A percentile compares a stretch with the other conserved stretches of the same genome.
These are phyloP conservation scores for Drosophila obscura DNA, from an alignment of 1,140 invertebrate genomes.

Conservation along the genomic window DNA sequence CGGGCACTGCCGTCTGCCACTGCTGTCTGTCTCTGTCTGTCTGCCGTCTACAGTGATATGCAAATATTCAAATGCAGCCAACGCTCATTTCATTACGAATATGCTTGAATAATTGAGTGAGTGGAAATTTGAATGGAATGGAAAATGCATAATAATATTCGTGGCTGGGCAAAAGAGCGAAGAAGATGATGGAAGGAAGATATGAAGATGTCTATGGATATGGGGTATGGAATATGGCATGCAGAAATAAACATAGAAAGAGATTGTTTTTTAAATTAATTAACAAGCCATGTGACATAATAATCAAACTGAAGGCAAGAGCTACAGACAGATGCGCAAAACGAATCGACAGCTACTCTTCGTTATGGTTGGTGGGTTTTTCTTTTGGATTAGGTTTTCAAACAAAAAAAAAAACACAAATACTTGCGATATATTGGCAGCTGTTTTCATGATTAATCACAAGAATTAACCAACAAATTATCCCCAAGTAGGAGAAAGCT, in stretches of 20 bases:
- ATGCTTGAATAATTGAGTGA: slow-evolving; percentile 63
- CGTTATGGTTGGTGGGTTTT: too few relatives aligned
- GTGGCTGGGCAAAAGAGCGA: slow-evolving; percentile 23
- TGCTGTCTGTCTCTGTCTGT: too few relatives aligned
- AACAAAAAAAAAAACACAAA: too few relatives aligned
- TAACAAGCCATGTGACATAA: slow-evolving; percentile 76
- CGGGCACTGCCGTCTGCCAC: too few relatives aligned
- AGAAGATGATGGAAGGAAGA: slow-evolving; percentile 35
- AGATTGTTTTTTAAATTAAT: slow-evolving; percentile 65
- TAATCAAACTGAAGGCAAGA: slow-evolving; percentile 45
- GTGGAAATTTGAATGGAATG: slow-evolving; percentile 62
- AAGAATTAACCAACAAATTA: too few relatives aligned
- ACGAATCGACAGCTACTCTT: slow-evolving; percentile 14
- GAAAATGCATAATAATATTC: slow-evolving; percentile 45
- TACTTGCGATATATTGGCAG: not conserved
- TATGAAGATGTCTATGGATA: slow-evolving; percentile 25
- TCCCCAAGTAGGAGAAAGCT: not conserved
- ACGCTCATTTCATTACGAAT: slow-evolving; percentile 42
- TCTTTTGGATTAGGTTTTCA: too few relatives aligned
- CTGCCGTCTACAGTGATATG: slow-evolving; percentile 27
- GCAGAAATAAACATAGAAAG: slow-evolving; percentile 15
- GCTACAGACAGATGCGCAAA: slow-evolving; percentile 9
- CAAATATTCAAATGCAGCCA: slow-evolving; percentile 54
- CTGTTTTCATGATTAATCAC: not conserved
- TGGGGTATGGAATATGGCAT: too few relatives aligned